These are phyloP conservation scores for Drosophila leontia DNA, from an alignment of 1,140 invertebrate species.

Conservation along the genomic window DNA sequence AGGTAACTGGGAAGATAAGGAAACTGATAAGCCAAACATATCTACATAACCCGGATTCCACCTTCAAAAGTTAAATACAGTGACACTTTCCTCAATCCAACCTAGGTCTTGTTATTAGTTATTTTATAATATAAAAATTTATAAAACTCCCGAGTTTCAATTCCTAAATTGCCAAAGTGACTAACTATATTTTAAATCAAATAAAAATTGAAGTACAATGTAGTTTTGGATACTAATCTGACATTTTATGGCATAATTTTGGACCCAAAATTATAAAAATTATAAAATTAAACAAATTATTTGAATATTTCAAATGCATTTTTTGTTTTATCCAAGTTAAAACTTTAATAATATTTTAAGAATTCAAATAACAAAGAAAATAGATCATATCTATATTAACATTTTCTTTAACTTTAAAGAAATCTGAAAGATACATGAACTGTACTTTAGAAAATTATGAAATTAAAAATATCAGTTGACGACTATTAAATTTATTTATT, in stretches of 20 bases:
- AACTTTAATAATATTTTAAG: neutral
- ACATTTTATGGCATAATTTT: too few species aligned
- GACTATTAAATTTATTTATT: too few species aligned
- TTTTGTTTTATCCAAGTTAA: neutral
- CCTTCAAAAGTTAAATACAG: slow-evolving; percentile 28
- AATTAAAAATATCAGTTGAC: too few species aligned
- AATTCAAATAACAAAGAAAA: neutral
- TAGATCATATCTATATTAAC: neutral
- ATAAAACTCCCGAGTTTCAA: neutral
- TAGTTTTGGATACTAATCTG: neutral
- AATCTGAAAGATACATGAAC: too few species aligned
- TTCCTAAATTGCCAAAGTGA: neutral
- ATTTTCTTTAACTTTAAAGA: too few species aligned
- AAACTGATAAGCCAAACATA: slow-evolving; percentile 17
- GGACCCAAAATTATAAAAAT: too few species aligned
- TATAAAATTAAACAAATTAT: neutral
- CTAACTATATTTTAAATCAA: neutral
- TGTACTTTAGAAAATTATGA: too few species aligned
- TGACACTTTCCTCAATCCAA: neutral
- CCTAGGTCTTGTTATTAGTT: neutral
- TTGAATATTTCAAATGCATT: neutral
- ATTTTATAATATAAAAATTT: neutral
- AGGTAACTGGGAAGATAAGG: slow-evolving; percentile 16
- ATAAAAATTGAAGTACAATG: neutral
- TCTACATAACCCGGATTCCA: slow-evolving; percentile 10